Percentiles rank a stretch among this genome's conserved stretches.
Conservation (phyloP, 2,113 vertebrate genomes). For the Colaptes auratus region DNA sequence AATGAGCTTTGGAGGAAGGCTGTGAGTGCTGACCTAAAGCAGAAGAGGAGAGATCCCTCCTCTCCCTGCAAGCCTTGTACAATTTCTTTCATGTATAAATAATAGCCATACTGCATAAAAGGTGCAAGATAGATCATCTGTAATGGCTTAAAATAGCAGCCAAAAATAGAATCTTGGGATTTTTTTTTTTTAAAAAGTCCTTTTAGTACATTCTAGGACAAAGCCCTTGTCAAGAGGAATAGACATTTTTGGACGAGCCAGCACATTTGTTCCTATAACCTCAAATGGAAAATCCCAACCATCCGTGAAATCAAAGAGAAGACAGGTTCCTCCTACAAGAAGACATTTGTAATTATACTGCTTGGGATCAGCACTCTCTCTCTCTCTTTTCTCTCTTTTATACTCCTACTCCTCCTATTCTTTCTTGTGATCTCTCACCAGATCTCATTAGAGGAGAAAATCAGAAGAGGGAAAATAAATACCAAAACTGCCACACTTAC, state of each 20-base stretch:
- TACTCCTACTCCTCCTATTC: conserved; percentile 19
- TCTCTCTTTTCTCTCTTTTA: background rate
- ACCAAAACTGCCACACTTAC: background rate
- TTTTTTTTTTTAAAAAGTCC: background rate
- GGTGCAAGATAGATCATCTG: conserved; percentile 29
- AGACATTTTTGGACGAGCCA: conserved; percentile 39
- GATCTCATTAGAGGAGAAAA: conserved; percentile 9
- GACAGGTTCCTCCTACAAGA: conserved; percentile 45
- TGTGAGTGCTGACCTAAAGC: background rate
- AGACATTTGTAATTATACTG: conserved; percentile 53
- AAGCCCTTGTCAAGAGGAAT: conserved; percentile 29
- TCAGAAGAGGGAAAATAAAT: background rate
- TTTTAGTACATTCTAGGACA: conserved; percentile 57
- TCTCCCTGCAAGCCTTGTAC: background rate
- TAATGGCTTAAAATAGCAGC: conserved; percentile 27
- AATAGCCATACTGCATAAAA: conserved; percentile 31
- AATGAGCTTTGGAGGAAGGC: background rate
- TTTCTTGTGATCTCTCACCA: conserved; percentile 38
- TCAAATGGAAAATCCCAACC: conserved; percentile 59
- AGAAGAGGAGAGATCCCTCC: background rate
- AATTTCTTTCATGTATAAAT: conserved; percentile 50
- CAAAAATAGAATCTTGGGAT: background rate
- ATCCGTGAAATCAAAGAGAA: conserved; percentile 62
- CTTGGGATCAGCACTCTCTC: conserved; percentile 21
- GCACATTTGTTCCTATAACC: conserved; percentile 45